Percentiles rank a stretch among this genome's conserved stretches.
Conservation (phyloP, 2,888 invertebrate species). For the Morpho helenor region DNA sequence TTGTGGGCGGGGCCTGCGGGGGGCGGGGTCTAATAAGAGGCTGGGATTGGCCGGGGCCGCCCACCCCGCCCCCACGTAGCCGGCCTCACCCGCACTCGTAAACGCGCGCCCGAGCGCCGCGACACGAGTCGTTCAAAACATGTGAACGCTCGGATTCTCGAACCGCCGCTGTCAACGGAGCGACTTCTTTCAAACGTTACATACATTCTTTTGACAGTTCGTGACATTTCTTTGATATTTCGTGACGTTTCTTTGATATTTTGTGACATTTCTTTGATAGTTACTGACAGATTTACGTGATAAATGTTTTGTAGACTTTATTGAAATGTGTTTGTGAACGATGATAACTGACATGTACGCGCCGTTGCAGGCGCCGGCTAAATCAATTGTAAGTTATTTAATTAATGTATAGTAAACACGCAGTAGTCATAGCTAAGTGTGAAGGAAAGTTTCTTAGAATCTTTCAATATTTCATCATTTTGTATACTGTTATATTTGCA, state of each 20-base stretch:
- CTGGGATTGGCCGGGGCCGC: conserved; percentile 57
- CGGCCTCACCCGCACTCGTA: conserved; percentile 36
- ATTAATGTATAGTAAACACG: too few species aligned
- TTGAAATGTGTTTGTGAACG: conserved; percentile 44
- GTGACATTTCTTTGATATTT: conserved; percentile 2
- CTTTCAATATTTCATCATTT: too few species aligned
- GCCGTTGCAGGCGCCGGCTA: conserved; percentile 68
- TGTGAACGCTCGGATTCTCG: conserved; percentile 31
- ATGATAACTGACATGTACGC: conserved; percentile 76
- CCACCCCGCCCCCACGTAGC: conserved; percentile 38
- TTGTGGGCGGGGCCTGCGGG: conserved; percentile 67
- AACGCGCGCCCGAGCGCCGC: conserved; percentile 32
- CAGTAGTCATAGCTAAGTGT: too few species aligned
- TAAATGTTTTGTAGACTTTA: conserved; percentile 3
- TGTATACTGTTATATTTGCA: too few species aligned
- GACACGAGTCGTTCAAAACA: conserved; percentile 31
- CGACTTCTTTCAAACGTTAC: background rate
- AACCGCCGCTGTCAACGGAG: background rate
- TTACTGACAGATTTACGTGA: too few species aligned
- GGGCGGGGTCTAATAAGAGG: conserved; percentile 69
- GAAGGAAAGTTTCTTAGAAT: too few species aligned
- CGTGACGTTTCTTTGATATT: too few species aligned
- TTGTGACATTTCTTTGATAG: too few species aligned
- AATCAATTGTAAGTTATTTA: conserved; percentile 63
- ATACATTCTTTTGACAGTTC: conserved; percentile 1